Evolutionary conservation across 2,113 vertebrate species (phyloP), one percentile per base, ranked within the genome.

Genomic region (Puffinus mauretanicus): DNA sequence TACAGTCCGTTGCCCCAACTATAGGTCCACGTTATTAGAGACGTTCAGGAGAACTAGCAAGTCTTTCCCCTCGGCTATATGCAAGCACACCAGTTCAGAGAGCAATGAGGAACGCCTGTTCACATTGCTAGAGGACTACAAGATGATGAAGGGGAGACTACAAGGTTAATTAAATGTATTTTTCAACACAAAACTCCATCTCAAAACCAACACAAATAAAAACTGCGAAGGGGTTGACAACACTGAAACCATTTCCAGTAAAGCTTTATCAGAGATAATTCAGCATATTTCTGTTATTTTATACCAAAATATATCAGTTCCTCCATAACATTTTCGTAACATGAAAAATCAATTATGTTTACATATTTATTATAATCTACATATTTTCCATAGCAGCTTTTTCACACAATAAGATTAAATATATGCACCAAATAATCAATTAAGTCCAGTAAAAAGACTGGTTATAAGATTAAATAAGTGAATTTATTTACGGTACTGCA

Each of bases 391-490:
- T 81, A 96, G 96, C 95, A 78, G 93, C 94, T 96, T 95, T 95
- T 86, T 40, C 89, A 93, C 65, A 89, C 78, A 83, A 51, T 85
- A 94, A 88, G 88, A 92, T 97, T 96, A 96, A 96, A 97, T 79
- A 92, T 97, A 94, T 76, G 86, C 95, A 97, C 75, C 96, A 97
- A 97, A 93, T 90, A 95, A 97, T 94, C 95, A 90, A 83, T 90
- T 91, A 96, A 94, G 84, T 96, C 94, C 96, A 96, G 96, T 94
- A 94, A 94, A 96, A 98, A 97, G 93, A 93, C 97, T 95, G 93
- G 89, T 80, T 93, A 60, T 91, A 87, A 96, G 97, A 97, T 97
- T 98, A 98, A 98, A 98, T 98, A 98, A 98, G 97, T 95, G 97
- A 90, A 96, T 98, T 98, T 98, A 98, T 98, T 98, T 96, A 97